Evolutionary conservation across 2,797 vertebrate species (phyloP), one percentile per base, ranked within the genome.

Genomic region (Pteropus rufus): DNA sequence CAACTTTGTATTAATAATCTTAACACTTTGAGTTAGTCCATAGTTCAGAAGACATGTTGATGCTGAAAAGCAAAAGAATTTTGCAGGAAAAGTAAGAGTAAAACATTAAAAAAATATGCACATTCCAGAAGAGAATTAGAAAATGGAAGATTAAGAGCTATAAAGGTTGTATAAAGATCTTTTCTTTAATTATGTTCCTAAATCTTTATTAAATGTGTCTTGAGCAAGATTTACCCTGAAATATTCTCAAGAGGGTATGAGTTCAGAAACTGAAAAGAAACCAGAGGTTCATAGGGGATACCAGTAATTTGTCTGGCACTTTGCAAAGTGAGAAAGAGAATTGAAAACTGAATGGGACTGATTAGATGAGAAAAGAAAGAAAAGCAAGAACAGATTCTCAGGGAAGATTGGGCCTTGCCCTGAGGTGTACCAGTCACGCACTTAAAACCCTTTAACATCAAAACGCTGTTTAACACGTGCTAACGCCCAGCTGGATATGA

Each of bases 351-450:
- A 91, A 93, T 94, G 97, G 96, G 93, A 96, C 83, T 83, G 92
- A 97, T 97, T 97, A 98, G 65, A 95, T 12, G 34, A 81, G 88
- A 89, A 93, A 92, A 95, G 95, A 88, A 91, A 94, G 92, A 89
- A 97, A 98, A 97, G 92, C 92, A 95, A 91, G 96, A 97, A 80
- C 97, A 97, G 95, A 95, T 96, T 97, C 94, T 84, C 49, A 10
- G 82, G 86, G 91, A 96, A 96, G 88, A 86, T 10, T 36, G 60
- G 91, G 86, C 94, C 93, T 73, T 95, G 95, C 97, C 97, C 95
- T 69, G 93, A 97, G 97, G 96, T 98, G 94, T 95, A 95, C 95
- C 95, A 97, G 97, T 97, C 97, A 98, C 64, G 91, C 96, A 97
- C 95, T 97, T 97, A 96, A 97, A 96, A 93, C 88, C 69, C 93